Evolutionary conservation across 2,888 invertebrate genomes (phyloP).

Genomic region (Blera fallax): DNA sequence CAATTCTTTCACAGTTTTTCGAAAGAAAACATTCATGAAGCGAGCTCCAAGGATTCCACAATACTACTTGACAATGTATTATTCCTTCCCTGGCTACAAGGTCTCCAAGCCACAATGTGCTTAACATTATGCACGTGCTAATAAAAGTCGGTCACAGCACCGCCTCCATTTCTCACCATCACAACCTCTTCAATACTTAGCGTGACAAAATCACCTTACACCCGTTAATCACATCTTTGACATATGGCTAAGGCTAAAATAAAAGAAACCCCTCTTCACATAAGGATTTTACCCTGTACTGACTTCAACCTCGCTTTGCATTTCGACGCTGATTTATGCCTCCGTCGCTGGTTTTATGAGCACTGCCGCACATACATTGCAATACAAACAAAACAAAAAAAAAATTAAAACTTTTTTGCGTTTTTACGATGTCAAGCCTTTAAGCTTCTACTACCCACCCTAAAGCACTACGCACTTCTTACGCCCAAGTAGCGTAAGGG

Average conservation of each 20-base stretch:
- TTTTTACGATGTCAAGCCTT: conserved; percentile 4
- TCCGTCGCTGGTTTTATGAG: conserved; percentile 22
- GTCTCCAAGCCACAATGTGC: neutral
- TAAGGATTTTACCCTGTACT: neutral
- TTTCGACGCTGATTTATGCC: conserved; percentile 35
- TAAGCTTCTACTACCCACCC: neutral
- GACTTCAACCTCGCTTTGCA: neutral
- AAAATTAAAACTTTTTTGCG: neutral
- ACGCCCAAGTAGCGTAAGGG: neutral
- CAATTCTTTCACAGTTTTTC: too few species aligned
- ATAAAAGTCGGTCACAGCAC: neutral
- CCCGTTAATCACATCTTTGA: conserved; percentile 76
- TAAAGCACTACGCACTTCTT: neutral
- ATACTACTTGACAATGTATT: too few species aligned
- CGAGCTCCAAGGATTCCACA: too few species aligned
- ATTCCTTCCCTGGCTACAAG: too few species aligned
- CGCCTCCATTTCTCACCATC: neutral
- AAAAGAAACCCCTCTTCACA: neutral
- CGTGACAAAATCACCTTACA: conserved; percentile 79
- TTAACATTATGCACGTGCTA: neutral
- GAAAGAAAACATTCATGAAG: too few species aligned
- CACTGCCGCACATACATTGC: neutral
- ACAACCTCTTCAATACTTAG: conserved; percentile 73
- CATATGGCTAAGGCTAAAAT: conserved; percentile 27
- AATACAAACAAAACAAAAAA: neutral